A percentile compares a stretch with the other conserved stretches of the same genome.
These are phyloP conservation scores for Scaptomyza graminum DNA, from an alignment of 1,140 invertebrate species.

Conservation along the genomic window DNA sequence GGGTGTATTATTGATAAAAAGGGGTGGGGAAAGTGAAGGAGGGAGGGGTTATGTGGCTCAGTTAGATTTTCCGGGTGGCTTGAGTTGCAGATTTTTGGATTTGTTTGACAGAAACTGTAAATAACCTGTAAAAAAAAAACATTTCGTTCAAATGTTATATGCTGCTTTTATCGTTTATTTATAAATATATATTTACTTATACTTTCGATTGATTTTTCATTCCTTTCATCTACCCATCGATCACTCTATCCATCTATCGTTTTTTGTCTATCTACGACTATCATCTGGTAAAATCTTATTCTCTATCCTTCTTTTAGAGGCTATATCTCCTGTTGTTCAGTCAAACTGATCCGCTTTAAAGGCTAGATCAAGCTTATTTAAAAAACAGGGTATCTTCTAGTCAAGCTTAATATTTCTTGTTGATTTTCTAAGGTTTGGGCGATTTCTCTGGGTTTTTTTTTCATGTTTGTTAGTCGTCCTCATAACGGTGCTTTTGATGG, in stretches of 20 bases:
- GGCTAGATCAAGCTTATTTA: too few relatives aligned
- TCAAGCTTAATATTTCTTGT: neutral
- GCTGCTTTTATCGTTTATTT: too few relatives aligned
- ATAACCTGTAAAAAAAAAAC: constrained; percentile 40
- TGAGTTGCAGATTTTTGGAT: constrained; percentile 1
- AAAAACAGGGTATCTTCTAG: constrained; percentile 21
- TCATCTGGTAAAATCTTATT: too few relatives aligned
- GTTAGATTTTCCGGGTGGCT: neutral
- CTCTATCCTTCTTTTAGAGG: too few relatives aligned
- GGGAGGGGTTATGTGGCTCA: constrained; percentile 3
- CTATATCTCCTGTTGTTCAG: too few relatives aligned
- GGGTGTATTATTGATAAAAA: constrained; percentile 33
- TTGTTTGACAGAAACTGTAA: constrained; percentile 21
- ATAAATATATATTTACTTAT: too few relatives aligned
- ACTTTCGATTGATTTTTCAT: too few relatives aligned
- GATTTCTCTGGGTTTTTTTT: constrained; percentile 1
- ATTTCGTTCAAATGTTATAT: too few relatives aligned
- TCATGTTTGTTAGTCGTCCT: constrained; percentile 41
- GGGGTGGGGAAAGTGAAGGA: neutral
- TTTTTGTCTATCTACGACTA: too few relatives aligned
- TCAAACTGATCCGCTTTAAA: too few relatives aligned
- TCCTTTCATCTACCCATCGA: too few relatives aligned
- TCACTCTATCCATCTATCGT: too few relatives aligned
- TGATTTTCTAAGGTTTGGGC: neutral
- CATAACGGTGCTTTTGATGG: constrained; percentile 81